Evolutionary conservation across 1,140 invertebrate species (phyloP), one percentile per base, ranked within the genome.

Genomic region (Diachasma alloeum): DNA sequence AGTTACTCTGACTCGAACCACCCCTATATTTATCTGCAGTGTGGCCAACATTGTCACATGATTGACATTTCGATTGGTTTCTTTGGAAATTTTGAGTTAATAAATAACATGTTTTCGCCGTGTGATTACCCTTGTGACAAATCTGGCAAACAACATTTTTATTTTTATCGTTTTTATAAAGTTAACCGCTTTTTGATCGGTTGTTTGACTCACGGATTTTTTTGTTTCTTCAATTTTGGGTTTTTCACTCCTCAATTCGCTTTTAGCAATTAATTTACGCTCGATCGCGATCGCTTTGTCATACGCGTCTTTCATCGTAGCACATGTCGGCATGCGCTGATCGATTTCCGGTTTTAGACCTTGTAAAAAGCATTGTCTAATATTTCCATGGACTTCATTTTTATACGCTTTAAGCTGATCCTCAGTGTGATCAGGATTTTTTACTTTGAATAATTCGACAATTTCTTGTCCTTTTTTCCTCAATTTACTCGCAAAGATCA

Each of bases 281-380:
- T 74, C 72, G 10, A 74, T 63, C 63, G 63, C 4, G 17, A 74
- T 42, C 22, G 72, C 72, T 4, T 44, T 42, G 15, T 39, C 1
- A 3, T 63, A 11, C 3, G 72, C 72, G 6, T 17, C 19, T 6
- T 39, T 36, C 19, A 66, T 31, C 0, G 31, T 67, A 1, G 4
- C 72, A 59, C 24, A 75, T 26, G 22, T 2, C 11, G 73, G 48
- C 75, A 77, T 73, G n/a, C 75, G 70, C 19, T 73, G 42, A 39
- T 77, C 75, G 0, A 77, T 77, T 53, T 77, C 63, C 39, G 66
- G 46, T 53, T 22, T 72, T 1, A 77, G 22, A 9, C 68, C 68
- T 73, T 66, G 37, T 17, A 36, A 17, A 56, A 77, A 77, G 39
- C 75, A 77, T 48, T 46, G 11, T 46, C n/a, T 46, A 46, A 46